Evolutionary conservation across 2,797 vertebrate species (phyloP), one percentile per base, ranked within the genome.

Genomic region (Gobionotothen gibberifrons): DNA sequence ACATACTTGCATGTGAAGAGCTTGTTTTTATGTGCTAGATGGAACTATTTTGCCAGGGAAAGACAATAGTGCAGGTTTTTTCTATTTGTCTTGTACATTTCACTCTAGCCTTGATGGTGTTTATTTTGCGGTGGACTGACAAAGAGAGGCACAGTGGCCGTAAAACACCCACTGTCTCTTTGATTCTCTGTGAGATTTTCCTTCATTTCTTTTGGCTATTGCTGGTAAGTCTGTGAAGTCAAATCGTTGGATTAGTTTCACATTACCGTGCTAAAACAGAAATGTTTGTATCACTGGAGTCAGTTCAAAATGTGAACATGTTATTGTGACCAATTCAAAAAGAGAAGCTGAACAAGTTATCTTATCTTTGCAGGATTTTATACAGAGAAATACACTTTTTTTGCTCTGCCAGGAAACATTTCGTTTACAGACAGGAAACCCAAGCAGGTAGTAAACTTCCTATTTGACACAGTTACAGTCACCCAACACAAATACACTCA

Each of bases 21-120:
- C 79, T 86, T 90, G 86, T 93, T 93, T 93, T 91, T 85, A 85
- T 85, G 77, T 40, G 76, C 82, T 87, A 73, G 59, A 82, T 92
- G 86, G 82, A 89, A 87, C 62, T 74, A 54, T 84, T 88, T 89
- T 90, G 84, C 12, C 36, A 66, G 68, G 44, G 9, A 54, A 78
- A 88, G 81, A 93, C 92, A 93, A 93, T 93, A 74, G 90, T 58
- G 5, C 55, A 71, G 54, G 59, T 80, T 83, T 78, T 26, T 76
- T 81, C 61, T 87, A 17, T 83, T 87, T 54, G 85, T 86, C 70
- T 79, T 7, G 9, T 71, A 68, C 65, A 48, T 79, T 85, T 85
- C 47, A 55, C 83, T 63, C 62, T n/a, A 81, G 85, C 87, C 85
- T 92, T 81, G 66, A 74, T 83, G 83, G 32, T 91, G 89, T 93